Evolutionary conservation across 2,113 vertebrate genomes (phyloP).

Genomic region (Pangasianodon gigas): DNA sequence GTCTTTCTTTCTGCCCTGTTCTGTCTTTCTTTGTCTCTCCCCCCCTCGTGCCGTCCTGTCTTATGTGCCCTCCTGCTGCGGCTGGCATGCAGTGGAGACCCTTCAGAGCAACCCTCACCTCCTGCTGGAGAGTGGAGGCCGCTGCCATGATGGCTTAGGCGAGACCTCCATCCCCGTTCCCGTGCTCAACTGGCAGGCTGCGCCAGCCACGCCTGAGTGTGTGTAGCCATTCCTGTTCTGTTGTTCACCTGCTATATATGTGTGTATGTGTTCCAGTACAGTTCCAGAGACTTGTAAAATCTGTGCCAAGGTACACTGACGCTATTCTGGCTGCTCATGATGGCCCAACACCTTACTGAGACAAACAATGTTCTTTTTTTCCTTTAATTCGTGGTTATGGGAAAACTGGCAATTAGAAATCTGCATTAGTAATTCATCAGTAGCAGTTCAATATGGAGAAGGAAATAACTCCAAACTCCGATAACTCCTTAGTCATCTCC

Average conservation of each 20-base stretch:
- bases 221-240: constrained; percentile 68
- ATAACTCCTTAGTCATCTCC: background rate
- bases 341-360: background rate
- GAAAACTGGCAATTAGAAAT: background rate
- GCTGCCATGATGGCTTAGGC: constrained; percentile 74
- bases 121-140: constrained; percentile 84
- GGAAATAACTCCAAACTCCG: background rate
- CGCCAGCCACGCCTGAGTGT: constrained; percentile 84
- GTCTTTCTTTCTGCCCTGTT: constrained; percentile 66
- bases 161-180: constrained; percentile 88
- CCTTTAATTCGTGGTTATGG: background rate
- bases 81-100: constrained; percentile 84
- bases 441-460: background rate
- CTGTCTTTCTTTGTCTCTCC: constrained; percentile 66
- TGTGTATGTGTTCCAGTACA: background rate
- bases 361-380: background rate
- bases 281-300: background rate
- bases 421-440: background rate
- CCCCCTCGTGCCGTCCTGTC: constrained; percentile 17
- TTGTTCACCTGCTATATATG: constrained; percentile 32
- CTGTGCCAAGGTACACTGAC: background rate
- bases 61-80: constrained; percentile 36
- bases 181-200: constrained; percentile 87
- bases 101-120: constrained; percentile 93
- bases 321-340: background rate